Evolutionary conservation across 2,888 invertebrate genomes (phyloP).

Genomic region (Odontocolon sp.): DNA sequence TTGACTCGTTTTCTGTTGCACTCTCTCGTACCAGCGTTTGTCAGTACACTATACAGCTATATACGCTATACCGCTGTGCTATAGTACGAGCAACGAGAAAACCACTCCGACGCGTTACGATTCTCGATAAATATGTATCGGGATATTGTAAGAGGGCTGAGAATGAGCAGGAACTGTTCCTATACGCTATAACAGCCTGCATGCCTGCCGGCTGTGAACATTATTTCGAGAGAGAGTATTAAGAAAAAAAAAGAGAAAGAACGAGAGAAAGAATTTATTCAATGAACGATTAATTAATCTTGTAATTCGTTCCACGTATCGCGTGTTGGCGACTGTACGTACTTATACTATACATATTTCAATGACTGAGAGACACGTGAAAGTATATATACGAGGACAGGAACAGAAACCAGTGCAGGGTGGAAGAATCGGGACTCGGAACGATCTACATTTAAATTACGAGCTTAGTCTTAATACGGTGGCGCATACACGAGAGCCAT

Average conservation of each 20-base stretch:
- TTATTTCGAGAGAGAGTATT: constrained; percentile 18
- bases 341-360: constrained; percentile 24
- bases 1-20: not conserved
- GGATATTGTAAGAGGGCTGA: not conserved
- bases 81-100: constrained; percentile 25
- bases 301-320: constrained; percentile 36
- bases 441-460: constrained; percentile 69
- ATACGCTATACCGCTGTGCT: constrained; percentile 4
- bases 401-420: constrained; percentile 20
- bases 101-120: constrained; percentile 19
- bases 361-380: constrained; percentile 42
- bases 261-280: constrained; percentile 43
- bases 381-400: constrained; percentile 42
- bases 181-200: not conserved
- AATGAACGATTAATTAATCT: constrained; percentile 49
- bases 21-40: not conserved
- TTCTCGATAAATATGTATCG: constrained; percentile 32
- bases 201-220: not conserved
- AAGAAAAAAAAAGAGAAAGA: too few relatives aligned
- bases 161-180: not conserved
- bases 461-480: constrained; percentile 69
- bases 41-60: not conserved
- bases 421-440: constrained; percentile 25
- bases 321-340: not conserved
- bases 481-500: constrained; percentile 49